Conservation (phyloP, 2,888 invertebrate genomes). For the Terebella lapidaria region DNA sequence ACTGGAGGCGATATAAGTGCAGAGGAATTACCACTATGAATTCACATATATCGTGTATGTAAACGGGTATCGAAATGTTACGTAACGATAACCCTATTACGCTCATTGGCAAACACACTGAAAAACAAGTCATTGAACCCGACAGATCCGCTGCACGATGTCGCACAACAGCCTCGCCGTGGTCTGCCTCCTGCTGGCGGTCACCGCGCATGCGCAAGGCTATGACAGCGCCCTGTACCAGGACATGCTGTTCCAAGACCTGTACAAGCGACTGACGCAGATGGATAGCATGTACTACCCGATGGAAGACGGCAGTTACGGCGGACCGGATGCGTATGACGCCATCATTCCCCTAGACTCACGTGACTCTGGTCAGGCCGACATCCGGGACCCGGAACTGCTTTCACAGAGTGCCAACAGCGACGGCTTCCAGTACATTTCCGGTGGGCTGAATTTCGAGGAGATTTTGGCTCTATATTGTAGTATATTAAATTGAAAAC, state of each 20-base stretch:
- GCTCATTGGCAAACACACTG: no score
- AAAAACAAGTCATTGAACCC: no score
- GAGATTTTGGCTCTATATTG: no score
- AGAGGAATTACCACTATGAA: no score
- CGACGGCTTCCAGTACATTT: slow-evolving; percentile 17
- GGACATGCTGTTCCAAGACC: slow-evolving; percentile 1
- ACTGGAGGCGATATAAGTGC: no score
- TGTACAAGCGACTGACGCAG: slow-evolving; percentile 4
- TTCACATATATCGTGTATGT: no score
- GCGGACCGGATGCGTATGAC: not conserved
- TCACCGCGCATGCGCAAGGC: not conserved
- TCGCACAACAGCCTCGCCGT: no score
- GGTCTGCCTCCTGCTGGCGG: not conserved
- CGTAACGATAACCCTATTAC: no score
- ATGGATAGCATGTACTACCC: not conserved
- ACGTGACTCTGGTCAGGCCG: slow-evolving; percentile 3
- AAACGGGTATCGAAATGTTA: no score
- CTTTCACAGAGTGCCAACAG: slow-evolving; percentile 13
- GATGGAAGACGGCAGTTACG: not conserved
- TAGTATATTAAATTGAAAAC: no score
- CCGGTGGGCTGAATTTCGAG: slow-evolving; percentile 13
- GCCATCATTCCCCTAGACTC: not conserved
- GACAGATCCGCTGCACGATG: no score
- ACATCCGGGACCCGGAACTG: slow-evolving; percentile 20
- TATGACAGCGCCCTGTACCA: not conserved